Percentiles rank a stretch among this genome's conserved stretches.
Evolutionary conservation across 2,888 invertebrate genomes (phyloP).

Genomic region (Acanthoscelides obtectus): DNA sequence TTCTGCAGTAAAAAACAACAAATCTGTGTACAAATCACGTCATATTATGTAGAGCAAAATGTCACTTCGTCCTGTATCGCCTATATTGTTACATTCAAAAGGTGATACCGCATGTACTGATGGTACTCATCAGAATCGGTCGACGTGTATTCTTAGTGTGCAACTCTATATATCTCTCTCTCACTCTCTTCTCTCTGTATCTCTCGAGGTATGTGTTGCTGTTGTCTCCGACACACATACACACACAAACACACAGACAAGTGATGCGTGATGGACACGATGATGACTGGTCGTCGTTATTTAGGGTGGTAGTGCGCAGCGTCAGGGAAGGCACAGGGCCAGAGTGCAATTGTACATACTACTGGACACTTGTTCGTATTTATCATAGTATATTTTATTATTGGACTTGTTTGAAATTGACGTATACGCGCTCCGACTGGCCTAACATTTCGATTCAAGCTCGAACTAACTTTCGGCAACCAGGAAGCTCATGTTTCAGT

Average conservation of each 20-base stretch:
- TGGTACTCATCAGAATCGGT: background rate
- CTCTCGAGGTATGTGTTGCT: background rate
- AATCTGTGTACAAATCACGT: too few relatives aligned
- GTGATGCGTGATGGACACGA: background rate
- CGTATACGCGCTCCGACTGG: background rate
- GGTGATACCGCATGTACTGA: background rate
- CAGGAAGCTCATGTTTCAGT: background rate
- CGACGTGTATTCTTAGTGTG: background rate
- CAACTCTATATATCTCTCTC: background rate
- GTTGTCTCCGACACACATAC: background rate
- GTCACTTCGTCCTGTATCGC: background rate
- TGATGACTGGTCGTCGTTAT: constrained; percentile 40
- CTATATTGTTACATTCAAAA: background rate
- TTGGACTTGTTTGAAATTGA: constrained; percentile 40
- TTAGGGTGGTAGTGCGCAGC: constrained; percentile 40
- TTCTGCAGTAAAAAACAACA: too few relatives aligned
- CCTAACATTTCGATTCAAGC: background rate
- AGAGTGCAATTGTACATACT: constrained; percentile 49
- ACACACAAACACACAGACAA: constrained; percentile 5
- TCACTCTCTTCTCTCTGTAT: background rate
- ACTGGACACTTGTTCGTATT: constrained; percentile 58
- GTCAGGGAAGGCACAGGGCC: constrained; percentile 40
- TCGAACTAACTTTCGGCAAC: background rate
- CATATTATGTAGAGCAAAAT: background rate
- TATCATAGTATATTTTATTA: constrained; percentile 49